These are phyloP conservation scores for Epizoanthus scotinus DNA, from an alignment of 92 coral and sea anemone genomes.

Conservation along the genomic window DNA sequence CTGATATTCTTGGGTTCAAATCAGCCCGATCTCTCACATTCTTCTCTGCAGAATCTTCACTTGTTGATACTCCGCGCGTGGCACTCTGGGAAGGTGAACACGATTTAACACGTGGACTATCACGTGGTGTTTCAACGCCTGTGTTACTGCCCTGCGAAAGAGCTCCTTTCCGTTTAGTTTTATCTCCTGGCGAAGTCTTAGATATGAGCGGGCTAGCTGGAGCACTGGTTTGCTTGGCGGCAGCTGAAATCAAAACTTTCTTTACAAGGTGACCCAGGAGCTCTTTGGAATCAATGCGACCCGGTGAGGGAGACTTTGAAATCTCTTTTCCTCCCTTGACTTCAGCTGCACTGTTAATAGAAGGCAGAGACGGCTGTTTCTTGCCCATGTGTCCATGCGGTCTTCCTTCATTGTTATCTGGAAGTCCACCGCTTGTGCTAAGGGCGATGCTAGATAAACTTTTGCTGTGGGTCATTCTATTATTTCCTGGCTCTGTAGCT, in stretches of 20 bases:
- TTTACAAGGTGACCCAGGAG: conserved; percentile 83
- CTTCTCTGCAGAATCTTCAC: not conserved
- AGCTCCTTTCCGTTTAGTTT: conserved; percentile 2
- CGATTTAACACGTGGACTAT: not conserved
- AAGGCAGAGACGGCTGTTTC: not conserved
- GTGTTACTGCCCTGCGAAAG: not conserved
- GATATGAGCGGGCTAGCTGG: conserved; percentile 55
- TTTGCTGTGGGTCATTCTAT: not conserved
- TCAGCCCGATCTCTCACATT: not conserved
- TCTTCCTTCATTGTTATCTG: not conserved
- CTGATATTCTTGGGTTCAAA: too few relatives aligned
- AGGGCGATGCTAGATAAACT: not conserved
- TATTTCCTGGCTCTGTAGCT: not conserved
- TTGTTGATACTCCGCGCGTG: not conserved
- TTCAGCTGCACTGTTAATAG: not conserved
- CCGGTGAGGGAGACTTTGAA: conserved; percentile 57
- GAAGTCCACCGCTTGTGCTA: too few relatives aligned
- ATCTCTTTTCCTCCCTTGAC: not conserved
- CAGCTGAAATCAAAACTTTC: conserved; percentile 81
- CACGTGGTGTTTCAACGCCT: not conserved
- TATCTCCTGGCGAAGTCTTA: conserved; percentile 8
- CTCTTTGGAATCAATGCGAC: conserved; percentile 75
- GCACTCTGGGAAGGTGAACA: conserved; percentile 20
- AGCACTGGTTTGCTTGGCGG: conserved; percentile 58
- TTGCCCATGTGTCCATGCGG: not conserved